A percentile compares a stretch with the other conserved stretches of the same genome.
Evolutionary conservation across 2,888 invertebrate species (phyloP).

Genomic region (Oxycera nigricornis): DNA sequence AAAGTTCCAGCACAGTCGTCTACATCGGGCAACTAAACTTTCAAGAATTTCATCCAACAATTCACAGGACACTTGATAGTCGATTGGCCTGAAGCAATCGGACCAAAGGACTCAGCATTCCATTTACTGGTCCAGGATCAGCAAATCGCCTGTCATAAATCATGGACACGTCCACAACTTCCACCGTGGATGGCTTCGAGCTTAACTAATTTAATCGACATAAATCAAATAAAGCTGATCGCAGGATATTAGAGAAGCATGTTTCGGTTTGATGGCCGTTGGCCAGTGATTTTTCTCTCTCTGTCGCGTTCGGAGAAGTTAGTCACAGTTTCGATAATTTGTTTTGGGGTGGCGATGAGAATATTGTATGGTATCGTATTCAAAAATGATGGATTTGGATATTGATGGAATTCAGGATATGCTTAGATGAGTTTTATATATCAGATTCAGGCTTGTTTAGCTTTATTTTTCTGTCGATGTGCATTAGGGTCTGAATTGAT

Average conservation of each 20-base stretch:
- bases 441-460: no score
- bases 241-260: constrained; percentile 27
- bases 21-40: background rate
- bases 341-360: no score
- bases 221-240: constrained; percentile 37
- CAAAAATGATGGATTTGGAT: no score
- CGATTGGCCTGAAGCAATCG: background rate
- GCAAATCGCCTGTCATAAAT: constrained; percentile 34
- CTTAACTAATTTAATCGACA: constrained; percentile 33
- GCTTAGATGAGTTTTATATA: no score
- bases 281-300: background rate
- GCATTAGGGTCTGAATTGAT: no score
- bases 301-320: no score
- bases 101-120: constrained; percentile 30
- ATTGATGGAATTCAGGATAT: no score
- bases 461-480: no score
- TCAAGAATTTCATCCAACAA: background rate
- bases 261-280: constrained; percentile 18
- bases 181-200: constrained; percentile 22
- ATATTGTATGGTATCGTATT: no score
- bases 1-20: no score
- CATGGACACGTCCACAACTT: constrained; percentile 23
- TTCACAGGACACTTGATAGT: background rate
- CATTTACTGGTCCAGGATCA: background rate
- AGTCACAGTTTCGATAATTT: no score